A percentile compares a stretch with the other conserved stretches of the same genome.
These are phyloP conservation scores for Holcopasites calliopsidis DNA, from an alignment of 1,140 invertebrate genomes.

Conservation along the genomic window DNA sequence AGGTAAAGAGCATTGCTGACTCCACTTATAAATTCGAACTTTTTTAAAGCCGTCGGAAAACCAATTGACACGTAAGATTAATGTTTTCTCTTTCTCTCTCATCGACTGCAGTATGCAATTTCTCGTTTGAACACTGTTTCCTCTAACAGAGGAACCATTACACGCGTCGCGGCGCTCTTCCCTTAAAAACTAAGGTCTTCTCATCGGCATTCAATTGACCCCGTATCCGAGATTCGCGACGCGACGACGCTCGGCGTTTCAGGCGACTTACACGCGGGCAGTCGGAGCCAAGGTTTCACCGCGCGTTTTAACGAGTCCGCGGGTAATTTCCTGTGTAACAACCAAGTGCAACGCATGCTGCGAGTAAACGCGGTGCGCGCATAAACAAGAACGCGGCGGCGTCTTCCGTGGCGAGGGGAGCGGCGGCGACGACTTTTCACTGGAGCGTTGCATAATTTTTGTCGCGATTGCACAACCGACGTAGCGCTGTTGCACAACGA, in stretches of 20 bases:
- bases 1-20: no score
- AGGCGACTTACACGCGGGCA: not conserved
- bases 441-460: conserved; percentile 52
- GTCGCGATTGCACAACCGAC: conserved; percentile 29
- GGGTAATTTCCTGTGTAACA: conserved; percentile 19
- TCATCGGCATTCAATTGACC: conserved; percentile 4
- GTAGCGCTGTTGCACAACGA: not conserved
- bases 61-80: no score
- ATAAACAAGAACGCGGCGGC: not conserved
- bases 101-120: no score
- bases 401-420: conserved; percentile 27
- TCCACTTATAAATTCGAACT: no score
- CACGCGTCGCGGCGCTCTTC: not conserved
- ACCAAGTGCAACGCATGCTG: not conserved
- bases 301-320: conserved; percentile 10
- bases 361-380: not conserved
- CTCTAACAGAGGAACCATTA: not conserved
- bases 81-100: no score
- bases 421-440: conserved; percentile 58
- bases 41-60: no score
- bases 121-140: no score
- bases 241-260: conserved; percentile 1
- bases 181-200: not conserved
- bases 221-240: not conserved
- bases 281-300: not conserved